These are phyloP conservation scores for Forficula auricularia DNA, from an alignment of 1,140 invertebrate genomes.

Conservation along the genomic window DNA sequence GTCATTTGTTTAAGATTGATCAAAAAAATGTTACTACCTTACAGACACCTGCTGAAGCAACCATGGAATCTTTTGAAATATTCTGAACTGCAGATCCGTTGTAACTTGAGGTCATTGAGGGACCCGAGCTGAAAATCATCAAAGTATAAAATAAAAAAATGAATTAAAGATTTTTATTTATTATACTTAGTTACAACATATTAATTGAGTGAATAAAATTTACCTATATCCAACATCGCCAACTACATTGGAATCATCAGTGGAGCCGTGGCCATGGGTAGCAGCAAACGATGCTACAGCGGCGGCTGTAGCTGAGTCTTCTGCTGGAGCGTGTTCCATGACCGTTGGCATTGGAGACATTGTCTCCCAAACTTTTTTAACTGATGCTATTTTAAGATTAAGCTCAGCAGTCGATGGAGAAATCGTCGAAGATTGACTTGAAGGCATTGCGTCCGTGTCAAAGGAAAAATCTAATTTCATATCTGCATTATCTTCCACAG, in stretches of 20 bases:
- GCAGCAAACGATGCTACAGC: conserved; percentile 20
- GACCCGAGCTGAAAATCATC: too few species aligned
- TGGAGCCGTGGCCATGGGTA: conserved; percentile 14
- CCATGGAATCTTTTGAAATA: too few species aligned
- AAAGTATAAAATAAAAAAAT: too few species aligned
- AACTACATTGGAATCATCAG: conserved; percentile 13
- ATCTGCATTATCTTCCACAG: conserved; percentile 55
- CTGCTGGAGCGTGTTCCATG: conserved; percentile 42
- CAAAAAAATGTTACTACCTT: too few species aligned
- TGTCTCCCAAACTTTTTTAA: conserved; percentile 77
- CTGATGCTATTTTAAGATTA: conserved; percentile 83
- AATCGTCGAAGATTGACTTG: conserved; percentile 36
- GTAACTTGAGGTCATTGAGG: too few species aligned
- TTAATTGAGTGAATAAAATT: too few species aligned
- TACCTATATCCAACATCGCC: conserved; percentile 12
- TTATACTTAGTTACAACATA: too few species aligned
- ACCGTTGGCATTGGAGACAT: conserved; percentile 44
- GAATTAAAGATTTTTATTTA: too few species aligned
- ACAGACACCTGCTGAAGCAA: too few species aligned
- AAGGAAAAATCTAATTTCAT: conserved; percentile 84
- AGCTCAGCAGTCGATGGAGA: conserved; percentile 67
- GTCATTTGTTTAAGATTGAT: too few species aligned
- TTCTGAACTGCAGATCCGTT: too few species aligned
- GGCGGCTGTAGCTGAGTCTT: conserved; percentile 27
- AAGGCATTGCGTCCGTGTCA: conserved; percentile 49